Base-by-base conservation (phyloP, 2,113 vertebrate genomes). In the Hymenochirus boettgeri region DNA sequence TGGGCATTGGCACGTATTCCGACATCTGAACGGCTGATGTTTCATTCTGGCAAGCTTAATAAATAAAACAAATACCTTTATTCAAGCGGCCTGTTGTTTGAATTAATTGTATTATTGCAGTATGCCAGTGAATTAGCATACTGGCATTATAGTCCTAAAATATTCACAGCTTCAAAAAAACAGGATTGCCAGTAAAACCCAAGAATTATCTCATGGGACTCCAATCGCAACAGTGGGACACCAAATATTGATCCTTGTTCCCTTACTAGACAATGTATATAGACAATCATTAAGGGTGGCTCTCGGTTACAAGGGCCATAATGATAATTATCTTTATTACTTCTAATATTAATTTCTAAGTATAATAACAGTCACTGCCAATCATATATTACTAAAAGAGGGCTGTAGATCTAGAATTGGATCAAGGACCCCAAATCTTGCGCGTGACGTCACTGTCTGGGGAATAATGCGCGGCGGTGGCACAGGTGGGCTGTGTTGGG, bases 211-310 rank as follows among this genome's bases (percentile, higher is more conserved):
- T 58, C 47, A 35, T 18, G 45, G 53, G 31, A n/a, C 50, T 25
- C 46, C 4, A 59, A n/a, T 52, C n/a, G n/a, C 23, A 23, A 42
- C 39, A 42, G 31, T 22, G 29, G 12, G 6, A 52, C 52, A 46
- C 29, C 31, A 58, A 58, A 59, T 67, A 67, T 67, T 59, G n/a
- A n/a, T 67, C 46, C 64, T 67, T 24, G 45, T 42, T 59, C 58
- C n/a, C n/a, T 59, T 57, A 51, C 15, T 55, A 58, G 51, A 58
- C 45, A 57, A 33, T 29, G 55, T 51, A 26, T n/a, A 21, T 21
- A 59, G 47, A 59, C 29, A 52, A 26, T 6, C 10, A 35, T 24
- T 17, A 5, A 29, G 23, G 21, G 26, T 55, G 24, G 8, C 50
- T 6, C 45, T 42, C 29, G 39, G 50, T 18, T 39, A 37, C 18